phyloP scores from a whole-genome alignment of 1,140 invertebrate species.

The Neuroterus valhalla region DNA sequence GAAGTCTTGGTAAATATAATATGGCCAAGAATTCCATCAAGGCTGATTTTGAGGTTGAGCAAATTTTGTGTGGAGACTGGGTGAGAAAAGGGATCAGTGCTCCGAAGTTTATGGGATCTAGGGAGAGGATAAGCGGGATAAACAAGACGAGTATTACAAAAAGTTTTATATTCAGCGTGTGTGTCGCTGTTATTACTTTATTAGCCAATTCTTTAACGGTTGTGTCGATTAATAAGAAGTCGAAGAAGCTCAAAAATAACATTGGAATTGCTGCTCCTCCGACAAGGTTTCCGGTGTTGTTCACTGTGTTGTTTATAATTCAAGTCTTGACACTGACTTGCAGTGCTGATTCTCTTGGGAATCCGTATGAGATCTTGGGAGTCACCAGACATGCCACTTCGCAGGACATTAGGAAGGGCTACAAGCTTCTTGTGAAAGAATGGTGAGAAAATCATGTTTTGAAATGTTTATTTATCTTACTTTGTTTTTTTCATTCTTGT shows the following conservation, averaged over 20 bases:
- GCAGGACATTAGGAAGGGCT: constrained; percentile 91
- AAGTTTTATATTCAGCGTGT: constrained; percentile 35
- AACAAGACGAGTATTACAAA: neutral
- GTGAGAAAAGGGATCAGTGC: constrained; percentile 35
- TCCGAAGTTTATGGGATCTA: constrained; percentile 21
- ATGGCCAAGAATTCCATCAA: neutral
- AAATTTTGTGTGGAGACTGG: constrained; percentile 13
- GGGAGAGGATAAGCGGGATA: constrained; percentile 1
- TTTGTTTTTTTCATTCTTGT: neutral
- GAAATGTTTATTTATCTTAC: neutral
- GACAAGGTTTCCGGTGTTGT: constrained; percentile 60
- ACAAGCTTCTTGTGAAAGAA: constrained; percentile 92
- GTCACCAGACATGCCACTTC: constrained; percentile 83
- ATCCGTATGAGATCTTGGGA: constrained; percentile 91
- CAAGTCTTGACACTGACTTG: constrained; percentile 59
- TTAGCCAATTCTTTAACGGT: constrained; percentile 61
- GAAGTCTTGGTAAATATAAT: neutral
- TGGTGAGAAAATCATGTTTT: constrained; percentile 78
- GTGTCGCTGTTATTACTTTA: constrained; percentile 45
- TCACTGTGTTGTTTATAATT: constrained; percentile 57
- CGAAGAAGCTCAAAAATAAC: constrained; percentile 47
- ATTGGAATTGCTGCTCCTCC: constrained; percentile 49
- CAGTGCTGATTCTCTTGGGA: constrained; percentile 76
- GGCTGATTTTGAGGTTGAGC: neutral
- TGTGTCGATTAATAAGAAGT: constrained; percentile 51